Conservation (phyloP, 2,797 vertebrate species). For the Picus viridis region DNA sequence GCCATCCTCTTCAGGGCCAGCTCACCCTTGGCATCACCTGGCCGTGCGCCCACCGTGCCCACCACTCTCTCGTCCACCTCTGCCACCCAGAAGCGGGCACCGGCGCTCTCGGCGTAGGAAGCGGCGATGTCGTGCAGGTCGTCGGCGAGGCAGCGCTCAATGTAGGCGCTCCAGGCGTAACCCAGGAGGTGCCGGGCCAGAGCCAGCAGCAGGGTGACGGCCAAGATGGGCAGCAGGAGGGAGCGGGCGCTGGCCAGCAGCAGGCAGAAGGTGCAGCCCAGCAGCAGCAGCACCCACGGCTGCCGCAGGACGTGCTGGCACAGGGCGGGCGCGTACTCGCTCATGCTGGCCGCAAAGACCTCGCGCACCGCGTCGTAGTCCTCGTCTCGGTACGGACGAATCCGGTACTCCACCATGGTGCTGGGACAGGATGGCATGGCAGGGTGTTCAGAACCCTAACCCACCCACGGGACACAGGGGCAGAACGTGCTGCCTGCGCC, state of each 20-base stretch:
- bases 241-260: slow-evolving; percentile 82
- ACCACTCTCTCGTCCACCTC: slow-evolving; percentile 79
- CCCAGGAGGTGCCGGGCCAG: slow-evolving; percentile 72
- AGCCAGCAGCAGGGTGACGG: slow-evolving; percentile 79
- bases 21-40: not conserved
- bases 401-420: not conserved
- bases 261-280: slow-evolving; percentile 78
- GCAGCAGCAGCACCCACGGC: slow-evolving; percentile 76
- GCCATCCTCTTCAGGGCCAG: slow-evolving; percentile 82
- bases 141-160: slow-evolving; percentile 63
- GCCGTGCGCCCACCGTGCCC: slow-evolving; percentile 76
- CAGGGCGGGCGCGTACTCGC: slow-evolving; percentile 22
- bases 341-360: slow-evolving; percentile 40
- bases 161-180: slow-evolving; percentile 76
- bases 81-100: slow-evolving; percentile 84
- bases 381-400: not conserved
- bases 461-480: too few relatives aligned
- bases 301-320: slow-evolving; percentile 42
- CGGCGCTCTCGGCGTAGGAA: slow-evolving; percentile 25
- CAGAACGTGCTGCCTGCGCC: not conserved
- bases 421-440: not conserved
- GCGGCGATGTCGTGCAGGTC: slow-evolving; percentile 69
- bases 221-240: slow-evolving; percentile 79
- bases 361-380: slow-evolving; percentile 1
- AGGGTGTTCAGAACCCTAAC: too few relatives aligned